Conservation (phyloP, 2,113 vertebrate genomes). For the Elephantulus edwardii region DNA sequence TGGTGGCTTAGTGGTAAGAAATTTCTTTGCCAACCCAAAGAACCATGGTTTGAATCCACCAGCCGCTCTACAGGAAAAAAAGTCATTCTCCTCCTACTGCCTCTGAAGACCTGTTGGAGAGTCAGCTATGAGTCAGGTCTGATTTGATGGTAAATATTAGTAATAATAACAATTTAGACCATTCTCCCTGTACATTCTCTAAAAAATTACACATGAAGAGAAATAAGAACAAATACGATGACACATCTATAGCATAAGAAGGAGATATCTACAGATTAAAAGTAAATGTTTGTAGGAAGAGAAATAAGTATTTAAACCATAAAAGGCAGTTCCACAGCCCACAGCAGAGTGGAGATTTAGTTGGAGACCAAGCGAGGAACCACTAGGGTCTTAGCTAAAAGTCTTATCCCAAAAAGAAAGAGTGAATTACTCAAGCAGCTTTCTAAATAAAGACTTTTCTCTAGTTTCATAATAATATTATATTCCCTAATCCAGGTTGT, state of each 20-base stretch:
- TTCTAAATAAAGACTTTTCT: constrained; percentile 8
- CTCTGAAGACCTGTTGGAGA: too few relatives aligned
- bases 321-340: not conserved
- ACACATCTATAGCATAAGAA: not conserved
- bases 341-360: not conserved
- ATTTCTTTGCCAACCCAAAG: too few relatives aligned
- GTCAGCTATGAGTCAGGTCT: too few relatives aligned
- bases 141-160: too few relatives aligned
- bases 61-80: too few relatives aligned
- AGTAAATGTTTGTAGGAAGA: not conserved
- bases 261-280: not conserved
- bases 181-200: not conserved
- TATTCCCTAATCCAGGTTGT: not conserved
- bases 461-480: not conserved
- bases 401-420: not conserved
- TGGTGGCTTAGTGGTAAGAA: too few relatives aligned
- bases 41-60: too few relatives aligned
- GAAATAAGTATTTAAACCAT: not conserved
- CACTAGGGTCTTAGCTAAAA: not conserved
- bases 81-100: too few relatives aligned
- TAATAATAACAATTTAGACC: not conserved
- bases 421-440: not conserved
- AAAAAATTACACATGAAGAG: not conserved
- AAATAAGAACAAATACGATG: too few relatives aligned
- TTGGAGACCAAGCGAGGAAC: not conserved